Conservation (phyloP, 2,113 vertebrate genomes). For the Eulemur macaco region DNA sequence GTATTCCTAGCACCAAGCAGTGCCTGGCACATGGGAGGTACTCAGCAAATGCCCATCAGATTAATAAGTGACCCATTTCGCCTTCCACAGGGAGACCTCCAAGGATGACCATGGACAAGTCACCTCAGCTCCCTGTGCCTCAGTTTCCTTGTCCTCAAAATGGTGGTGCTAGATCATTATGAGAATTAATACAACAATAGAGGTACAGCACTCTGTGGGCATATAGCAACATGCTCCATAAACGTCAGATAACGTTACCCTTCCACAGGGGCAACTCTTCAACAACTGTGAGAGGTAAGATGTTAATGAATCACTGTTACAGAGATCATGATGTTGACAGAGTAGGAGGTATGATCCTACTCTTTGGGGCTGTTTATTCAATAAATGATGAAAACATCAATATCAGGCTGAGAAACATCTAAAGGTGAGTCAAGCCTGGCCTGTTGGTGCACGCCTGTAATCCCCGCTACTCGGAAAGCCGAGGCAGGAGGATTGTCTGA, state of each 20-base stretch:
- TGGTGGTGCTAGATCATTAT: accelerated
- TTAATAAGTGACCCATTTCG: not conserved
- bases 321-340: not conserved
- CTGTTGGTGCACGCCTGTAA: too few relatives aligned
- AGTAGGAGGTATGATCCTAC: not conserved
- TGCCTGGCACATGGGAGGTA: not conserved
- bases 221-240: accelerated
- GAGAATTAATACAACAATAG: not conserved
- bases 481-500: too few relatives aligned
- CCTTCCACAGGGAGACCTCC: not conserved
- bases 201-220: accelerated
- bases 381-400: not conserved
- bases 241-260: not conserved
- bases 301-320: not conserved
- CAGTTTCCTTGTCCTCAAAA: not conserved
- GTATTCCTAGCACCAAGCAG: not conserved
- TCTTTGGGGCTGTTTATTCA: not conserved
- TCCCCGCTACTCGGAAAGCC: too few relatives aligned
- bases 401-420: not conserved
- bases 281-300: not conserved
- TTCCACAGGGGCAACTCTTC: not conserved
- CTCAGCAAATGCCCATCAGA: not conserved
- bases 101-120: not conserved
- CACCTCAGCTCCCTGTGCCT: not conserved
- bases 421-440: too few relatives aligned